Conservation (phyloP, 2,113 vertebrate genomes). For the Zosterops pallidus region DNA sequence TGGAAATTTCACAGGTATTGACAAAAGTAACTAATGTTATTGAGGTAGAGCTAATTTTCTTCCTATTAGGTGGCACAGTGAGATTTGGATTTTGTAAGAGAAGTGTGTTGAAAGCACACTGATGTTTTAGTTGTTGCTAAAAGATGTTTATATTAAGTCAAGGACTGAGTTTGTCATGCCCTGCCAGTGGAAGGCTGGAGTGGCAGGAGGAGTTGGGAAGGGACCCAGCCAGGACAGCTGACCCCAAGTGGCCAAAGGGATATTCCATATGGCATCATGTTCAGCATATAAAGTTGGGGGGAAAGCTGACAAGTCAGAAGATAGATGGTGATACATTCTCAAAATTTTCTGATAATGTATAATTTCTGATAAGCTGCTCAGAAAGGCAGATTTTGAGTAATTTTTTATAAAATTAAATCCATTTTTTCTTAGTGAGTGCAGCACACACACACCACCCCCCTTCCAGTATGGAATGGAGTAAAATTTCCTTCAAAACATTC, state of each 20-base stretch:
- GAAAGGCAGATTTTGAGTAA: background rate
- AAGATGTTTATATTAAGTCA: background rate
- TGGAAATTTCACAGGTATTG: background rate
- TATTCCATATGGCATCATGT: background rate
- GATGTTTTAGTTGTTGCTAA: background rate
- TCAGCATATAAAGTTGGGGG: background rate
- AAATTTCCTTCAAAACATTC: background rate
- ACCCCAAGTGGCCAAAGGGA: too few species aligned
- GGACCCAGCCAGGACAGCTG: accelerated
- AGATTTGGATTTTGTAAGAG: background rate
- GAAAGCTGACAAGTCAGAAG: background rate
- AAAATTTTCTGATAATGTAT: background rate
- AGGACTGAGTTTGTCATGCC: background rate
- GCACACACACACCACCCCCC: background rate
- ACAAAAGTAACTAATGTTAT: background rate
- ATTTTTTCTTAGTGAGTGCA: background rate
- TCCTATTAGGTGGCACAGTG: background rate
- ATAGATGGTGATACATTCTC: accelerated
- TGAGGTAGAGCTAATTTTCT: background rate
- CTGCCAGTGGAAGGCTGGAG: background rate
- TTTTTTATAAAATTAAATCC: background rate
- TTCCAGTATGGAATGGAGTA: background rate
- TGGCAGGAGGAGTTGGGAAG: background rate
- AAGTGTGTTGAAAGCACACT: background rate
- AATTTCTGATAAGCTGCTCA: background rate